phyloP scores from a whole-genome alignment of 2,888 invertebrate species.

The Sinotaia quadrata region DNA sequence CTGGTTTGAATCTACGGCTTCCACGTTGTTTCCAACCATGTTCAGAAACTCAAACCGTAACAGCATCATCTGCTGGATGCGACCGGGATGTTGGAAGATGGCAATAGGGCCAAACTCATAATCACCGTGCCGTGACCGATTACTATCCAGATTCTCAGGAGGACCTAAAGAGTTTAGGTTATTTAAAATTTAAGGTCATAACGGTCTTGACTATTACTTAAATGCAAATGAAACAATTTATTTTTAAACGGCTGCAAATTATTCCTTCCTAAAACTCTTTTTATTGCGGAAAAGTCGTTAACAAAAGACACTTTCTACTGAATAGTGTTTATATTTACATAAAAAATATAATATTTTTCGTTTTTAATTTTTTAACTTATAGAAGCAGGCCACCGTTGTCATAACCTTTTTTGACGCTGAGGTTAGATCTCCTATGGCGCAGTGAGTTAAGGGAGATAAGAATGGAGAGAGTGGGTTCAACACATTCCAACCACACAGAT shows the following conservation, averaged over 20 bases:
- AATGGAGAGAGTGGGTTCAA: slow-evolving; percentile 41
- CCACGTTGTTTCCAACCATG: background rate
- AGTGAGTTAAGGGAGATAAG: slow-evolving; percentile 38
- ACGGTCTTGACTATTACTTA: no score
- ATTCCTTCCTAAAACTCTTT: no score
- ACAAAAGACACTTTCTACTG: no score
- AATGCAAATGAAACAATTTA: no score
- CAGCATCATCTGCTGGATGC: slow-evolving; percentile 28
- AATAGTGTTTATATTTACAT: no score
- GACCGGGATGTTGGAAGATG: slow-evolving; percentile 28
- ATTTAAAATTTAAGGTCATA: no score
- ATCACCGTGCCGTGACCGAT: slow-evolving; percentile 34
- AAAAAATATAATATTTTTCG: no score
- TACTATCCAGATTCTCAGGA: slow-evolving; percentile 22
- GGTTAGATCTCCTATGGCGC: slow-evolving; percentile 39
- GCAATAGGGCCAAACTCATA: slow-evolving; percentile 31
- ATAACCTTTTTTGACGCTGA: slow-evolving; percentile 31
- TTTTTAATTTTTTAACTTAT: no score
- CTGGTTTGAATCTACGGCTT: background rate
- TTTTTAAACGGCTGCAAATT: no score
- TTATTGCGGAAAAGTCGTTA: no score
- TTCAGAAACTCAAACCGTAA: slow-evolving; percentile 21
- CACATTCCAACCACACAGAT: slow-evolving; percentile 44
- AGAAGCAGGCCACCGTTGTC: no score
- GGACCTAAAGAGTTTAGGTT: slow-evolving; percentile 12